Evolutionary conservation across 35 echinoderm and acorn worm genomes (phyloP).

Genomic region (Apostichopus californicus): DNA sequence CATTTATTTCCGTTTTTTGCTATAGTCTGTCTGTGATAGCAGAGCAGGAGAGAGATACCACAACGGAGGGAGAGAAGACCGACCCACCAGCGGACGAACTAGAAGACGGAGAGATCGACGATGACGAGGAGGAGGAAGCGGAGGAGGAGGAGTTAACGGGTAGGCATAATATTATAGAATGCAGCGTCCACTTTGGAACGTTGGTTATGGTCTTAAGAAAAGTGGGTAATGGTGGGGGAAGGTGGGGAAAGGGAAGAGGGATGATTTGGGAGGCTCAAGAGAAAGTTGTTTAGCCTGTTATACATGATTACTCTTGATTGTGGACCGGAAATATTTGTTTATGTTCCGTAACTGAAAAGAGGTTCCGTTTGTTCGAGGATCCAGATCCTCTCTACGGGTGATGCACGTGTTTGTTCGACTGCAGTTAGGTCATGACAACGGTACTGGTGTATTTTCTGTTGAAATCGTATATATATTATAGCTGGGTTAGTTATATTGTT

Average conservation of each 20-base stretch:
- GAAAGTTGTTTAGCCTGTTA: too few species aligned
- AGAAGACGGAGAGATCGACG: constrained; percentile 19
- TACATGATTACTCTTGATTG: too few species aligned
- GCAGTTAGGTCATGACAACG: background rate
- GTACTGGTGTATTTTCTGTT: background rate
- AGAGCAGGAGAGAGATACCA: background rate
- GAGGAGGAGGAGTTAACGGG: background rate
- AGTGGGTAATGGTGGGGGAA: too few species aligned
- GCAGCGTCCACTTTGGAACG: too few species aligned
- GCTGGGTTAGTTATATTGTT: too few species aligned
- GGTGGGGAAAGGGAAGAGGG: background rate
- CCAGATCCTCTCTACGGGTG: too few species aligned
- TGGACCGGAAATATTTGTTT: too few species aligned
- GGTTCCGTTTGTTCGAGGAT: too few species aligned
- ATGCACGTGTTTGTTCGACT: too few species aligned
- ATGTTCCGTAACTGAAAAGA: too few species aligned
- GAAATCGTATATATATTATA: background rate
- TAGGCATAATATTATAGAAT: background rate
- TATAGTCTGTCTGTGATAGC: background rate
- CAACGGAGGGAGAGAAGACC: background rate
- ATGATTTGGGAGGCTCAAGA: background rate
- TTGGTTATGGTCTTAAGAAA: background rate
- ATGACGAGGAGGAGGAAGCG: background rate
- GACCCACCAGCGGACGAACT: background rate
- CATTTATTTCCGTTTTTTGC: background rate